These are phyloP conservation scores for Oreochromis niloticus DNA, from an alignment of 2,113 vertebrate genomes.

Conservation along the genomic window DNA sequence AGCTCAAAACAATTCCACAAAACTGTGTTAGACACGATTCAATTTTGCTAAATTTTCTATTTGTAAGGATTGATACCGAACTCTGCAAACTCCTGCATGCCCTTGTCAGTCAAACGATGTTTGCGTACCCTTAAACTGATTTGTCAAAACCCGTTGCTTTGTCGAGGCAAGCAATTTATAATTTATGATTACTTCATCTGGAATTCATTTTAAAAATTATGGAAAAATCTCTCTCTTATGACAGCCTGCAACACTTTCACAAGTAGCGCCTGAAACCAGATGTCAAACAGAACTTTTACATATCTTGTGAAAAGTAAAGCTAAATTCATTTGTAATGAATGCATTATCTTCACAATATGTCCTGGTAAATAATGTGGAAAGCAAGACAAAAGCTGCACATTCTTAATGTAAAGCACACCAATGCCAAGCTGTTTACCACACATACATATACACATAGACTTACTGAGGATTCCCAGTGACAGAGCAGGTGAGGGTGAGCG, in stretches of 20 bases:
- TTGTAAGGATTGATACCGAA: background rate
- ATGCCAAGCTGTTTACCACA: background rate
- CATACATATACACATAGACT: slow-evolving; percentile 54
- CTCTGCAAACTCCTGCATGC: background rate
- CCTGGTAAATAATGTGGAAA: background rate
- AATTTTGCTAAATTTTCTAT: background rate
- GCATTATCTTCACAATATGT: background rate
- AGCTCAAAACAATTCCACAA: background rate
- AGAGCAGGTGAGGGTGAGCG: slow-evolving; percentile 80
- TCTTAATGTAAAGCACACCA: background rate
- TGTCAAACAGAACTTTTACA: background rate
- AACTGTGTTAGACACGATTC: background rate
- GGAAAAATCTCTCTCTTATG: background rate
- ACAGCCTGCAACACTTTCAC: background rate
- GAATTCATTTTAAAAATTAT: background rate
- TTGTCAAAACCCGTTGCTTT: background rate
- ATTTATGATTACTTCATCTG: background rate
- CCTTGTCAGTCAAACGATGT: background rate
- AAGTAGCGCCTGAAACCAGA: background rate
- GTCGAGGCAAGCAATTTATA: background rate
- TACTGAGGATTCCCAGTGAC: slow-evolving; percentile 85
- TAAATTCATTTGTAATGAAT: background rate
- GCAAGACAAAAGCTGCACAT: background rate
- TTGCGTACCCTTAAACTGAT: background rate
- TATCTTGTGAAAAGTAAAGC: background rate